Evolutionary conservation across 2,888 invertebrate species (phyloP).

Genomic region (Temnothorax unifasciatus): DNA sequence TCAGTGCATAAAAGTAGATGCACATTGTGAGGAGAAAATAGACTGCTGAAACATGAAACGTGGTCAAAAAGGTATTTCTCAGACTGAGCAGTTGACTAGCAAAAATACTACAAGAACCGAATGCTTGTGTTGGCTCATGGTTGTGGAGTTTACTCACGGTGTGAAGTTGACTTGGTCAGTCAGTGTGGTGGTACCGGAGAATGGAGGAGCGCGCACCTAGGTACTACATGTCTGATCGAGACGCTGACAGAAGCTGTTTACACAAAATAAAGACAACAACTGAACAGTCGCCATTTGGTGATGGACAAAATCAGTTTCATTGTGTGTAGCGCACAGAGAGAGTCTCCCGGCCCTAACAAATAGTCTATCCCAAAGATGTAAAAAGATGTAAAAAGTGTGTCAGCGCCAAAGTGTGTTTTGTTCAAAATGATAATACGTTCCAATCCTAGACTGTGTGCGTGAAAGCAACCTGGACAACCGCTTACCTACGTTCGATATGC

Average conservation of each 20-base stretch:
- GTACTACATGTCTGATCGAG: slow-evolving; percentile 86
- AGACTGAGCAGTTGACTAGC: slow-evolving; percentile 78
- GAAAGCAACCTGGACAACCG: slow-evolving; percentile 62
- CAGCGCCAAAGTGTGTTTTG: slow-evolving; percentile 75
- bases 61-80: slow-evolving; percentile 76
- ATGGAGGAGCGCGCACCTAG: slow-evolving; percentile 85
- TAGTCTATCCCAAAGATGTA: slow-evolving; percentile 70
- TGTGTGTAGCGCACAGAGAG: slow-evolving; percentile 77
- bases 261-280: slow-evolving; percentile 86
- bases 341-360: slow-evolving; percentile 75
- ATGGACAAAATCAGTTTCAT: slow-evolving; percentile 76
- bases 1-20: slow-evolving; percentile 78
- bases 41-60: slow-evolving; percentile 75
- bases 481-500: slow-evolving; percentile 65
- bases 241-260: slow-evolving; percentile 86
- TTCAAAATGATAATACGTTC: slow-evolving; percentile 61
- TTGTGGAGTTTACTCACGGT: slow-evolving; percentile 86
- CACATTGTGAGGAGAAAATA: slow-evolving; percentile 77
- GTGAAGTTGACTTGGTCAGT: slow-evolving; percentile 84
- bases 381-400: slow-evolving; percentile 70
- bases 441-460: slow-evolving; percentile 66
- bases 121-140: slow-evolving; percentile 81
- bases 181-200: slow-evolving; percentile 85
- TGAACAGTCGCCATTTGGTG: slow-evolving; percentile 84
- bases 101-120: slow-evolving; percentile 80